These are phyloP conservation scores for Planococcus citri DNA, from an alignment of 1,140 invertebrate genomes.

Conservation along the genomic window DNA sequence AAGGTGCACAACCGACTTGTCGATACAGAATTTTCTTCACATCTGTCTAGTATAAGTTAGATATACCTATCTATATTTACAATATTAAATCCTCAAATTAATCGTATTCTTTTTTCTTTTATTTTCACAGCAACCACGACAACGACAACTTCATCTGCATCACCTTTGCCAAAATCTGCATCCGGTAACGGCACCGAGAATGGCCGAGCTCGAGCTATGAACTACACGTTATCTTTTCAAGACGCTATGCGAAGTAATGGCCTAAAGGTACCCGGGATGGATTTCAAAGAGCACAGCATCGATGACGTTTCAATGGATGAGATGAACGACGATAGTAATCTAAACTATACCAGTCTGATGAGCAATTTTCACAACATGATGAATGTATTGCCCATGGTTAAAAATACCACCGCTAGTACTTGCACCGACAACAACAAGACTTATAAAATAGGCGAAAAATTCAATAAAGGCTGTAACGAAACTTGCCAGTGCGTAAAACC, in stretches of 20 bases:
- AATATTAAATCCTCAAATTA: too few relatives aligned
- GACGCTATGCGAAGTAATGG: background rate
- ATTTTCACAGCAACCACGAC: background rate
- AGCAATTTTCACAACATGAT: constrained; percentile 23
- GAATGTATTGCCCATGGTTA: constrained; percentile 28
- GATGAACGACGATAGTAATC: background rate
- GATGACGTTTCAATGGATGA: constrained; percentile 14
- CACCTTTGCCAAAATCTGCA: background rate
- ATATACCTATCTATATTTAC: too few relatives aligned
- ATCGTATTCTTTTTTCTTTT: too few relatives aligned
- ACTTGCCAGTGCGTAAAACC: constrained; percentile 48
- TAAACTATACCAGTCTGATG: background rate
- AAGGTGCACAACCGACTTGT: too few relatives aligned
- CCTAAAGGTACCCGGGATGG: background rate
- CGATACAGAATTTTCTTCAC: too few relatives aligned
- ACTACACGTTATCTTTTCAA: background rate
- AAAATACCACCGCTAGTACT: constrained; percentile 30
- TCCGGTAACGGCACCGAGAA: background rate
- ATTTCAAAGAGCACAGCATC: background rate
- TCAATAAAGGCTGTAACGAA: constrained; percentile 55
- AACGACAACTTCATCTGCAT: background rate
- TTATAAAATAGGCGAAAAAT: constrained; percentile 45
- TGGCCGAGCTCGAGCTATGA: constrained; percentile 9
- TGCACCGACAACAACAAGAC: background rate
- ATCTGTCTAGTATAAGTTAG: too few relatives aligned